Conservation (phyloP, 2,888 invertebrate species). For the Molanna angustata region DNA sequence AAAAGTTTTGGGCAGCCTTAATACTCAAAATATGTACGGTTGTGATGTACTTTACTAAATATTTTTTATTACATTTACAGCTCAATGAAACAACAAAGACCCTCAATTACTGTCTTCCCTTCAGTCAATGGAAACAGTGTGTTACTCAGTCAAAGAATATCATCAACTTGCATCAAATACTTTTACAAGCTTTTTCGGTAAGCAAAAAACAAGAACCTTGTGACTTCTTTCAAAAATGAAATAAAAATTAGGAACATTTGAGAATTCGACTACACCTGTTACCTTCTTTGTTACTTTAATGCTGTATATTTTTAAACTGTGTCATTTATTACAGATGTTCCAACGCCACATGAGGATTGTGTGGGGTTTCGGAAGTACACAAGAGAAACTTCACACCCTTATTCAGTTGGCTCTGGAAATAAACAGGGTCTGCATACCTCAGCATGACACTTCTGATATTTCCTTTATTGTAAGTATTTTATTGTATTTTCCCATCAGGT, state of each 20-base stretch:
- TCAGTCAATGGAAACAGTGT: slow-evolving; percentile 18
- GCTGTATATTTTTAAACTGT: background rate
- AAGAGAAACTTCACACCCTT: slow-evolving; percentile 15
- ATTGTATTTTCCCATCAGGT: no score
- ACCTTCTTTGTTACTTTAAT: background rate
- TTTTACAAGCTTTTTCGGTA: slow-evolving; percentile 23
- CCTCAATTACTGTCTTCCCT: slow-evolving; percentile 37
- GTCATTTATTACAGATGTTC: slow-evolving; percentile 16
- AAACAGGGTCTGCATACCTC: slow-evolving; percentile 10
- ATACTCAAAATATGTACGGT: no score
- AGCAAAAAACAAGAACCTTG: no score
- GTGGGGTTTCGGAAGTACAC: slow-evolving; percentile 20
- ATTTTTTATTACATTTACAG: slow-evolving; percentile 36
- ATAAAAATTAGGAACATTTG: no score
- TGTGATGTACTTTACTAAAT: no score
- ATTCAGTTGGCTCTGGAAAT: slow-evolving; percentile 17
- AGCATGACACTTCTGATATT: slow-evolving; percentile 12
- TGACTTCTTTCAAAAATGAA: no score
- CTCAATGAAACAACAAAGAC: slow-evolving; percentile 42
- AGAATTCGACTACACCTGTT: no score
- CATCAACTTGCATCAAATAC: slow-evolving; percentile 15
- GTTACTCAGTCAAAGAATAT: slow-evolving; percentile 14
- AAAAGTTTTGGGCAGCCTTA: no score
- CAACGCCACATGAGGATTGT: slow-evolving; percentile 25
- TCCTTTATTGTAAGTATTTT: slow-evolving; percentile 9